Base-by-base conservation (phyloP, 1,140 invertebrate genomes). In the Glossosoma conforme region DNA sequence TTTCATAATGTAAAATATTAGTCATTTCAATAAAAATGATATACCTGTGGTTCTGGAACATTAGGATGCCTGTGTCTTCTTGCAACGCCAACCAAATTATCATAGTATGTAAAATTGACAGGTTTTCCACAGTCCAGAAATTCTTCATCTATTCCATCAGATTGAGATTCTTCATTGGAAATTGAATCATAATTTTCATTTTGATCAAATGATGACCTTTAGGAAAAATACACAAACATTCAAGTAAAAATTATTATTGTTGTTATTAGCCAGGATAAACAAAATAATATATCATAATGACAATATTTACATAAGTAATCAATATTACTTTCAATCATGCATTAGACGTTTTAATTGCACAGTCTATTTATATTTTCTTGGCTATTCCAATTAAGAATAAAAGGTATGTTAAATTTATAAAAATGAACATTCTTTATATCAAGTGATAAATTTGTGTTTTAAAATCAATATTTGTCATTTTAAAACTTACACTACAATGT, bases 71-170 rank as follows among this genome's bases (percentile, higher is more conserved):
- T 66, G 54, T 66, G 81, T 49, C 89, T 71, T 60, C 89, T 83
- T 10, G 85, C 80, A 33, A 93, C 82, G 19, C 89, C 89, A 35
- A 87, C 80, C 37, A 93, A 71, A 69, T 89, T 89, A 64, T 92
- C 90, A 70, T 91, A 92, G 64, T 88, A 87, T 9, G 90, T 91
- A 63, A 86, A 88, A 70, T 92, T 92, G 0, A 89, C 87, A 35
- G 87, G 80, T 73, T 89, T 89, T 2, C 90, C 90, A 74, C 90
- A 92, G 61, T 89, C 86, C 45, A 92, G 68, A 55, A 82, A 76
- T 65, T 87, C 81, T 59, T 84, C 81, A 35, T 83, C 79, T 10
- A 65, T 53, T 11, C 33, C 36, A 54, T 75, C 68, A 32, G 59
- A 59, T 59, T 65, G 69, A n/a, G 58, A 38, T 33, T 75, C 70